Base-by-base conservation (phyloP, 2,797 vertebrate genomes). In the Sebastes taczanowskii region DNA sequence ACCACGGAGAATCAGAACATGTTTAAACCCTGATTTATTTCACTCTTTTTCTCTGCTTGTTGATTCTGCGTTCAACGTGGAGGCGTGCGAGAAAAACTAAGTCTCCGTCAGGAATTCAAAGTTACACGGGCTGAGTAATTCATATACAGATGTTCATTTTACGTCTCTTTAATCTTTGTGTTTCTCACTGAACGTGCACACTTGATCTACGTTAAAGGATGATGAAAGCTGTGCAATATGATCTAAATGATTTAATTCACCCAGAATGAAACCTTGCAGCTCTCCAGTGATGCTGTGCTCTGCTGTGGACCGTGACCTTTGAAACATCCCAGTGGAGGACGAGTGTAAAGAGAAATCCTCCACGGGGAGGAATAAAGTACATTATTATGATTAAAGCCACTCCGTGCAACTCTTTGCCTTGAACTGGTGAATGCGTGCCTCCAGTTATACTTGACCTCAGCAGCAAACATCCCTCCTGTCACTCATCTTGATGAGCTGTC, bases 401-500 rank as follows among this genome's bases (percentile, higher is more conserved):
- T 83, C 69, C 23, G 80, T 82, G 78, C 68, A 75, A 35, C 62
- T 67, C 82, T 78, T 65, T 69, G 63, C 81, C 67, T 80, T 69
- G 74, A 75, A 76, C 68, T 49, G n/a, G 16, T 18, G 62, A 71
- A 75, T 53, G 55, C n/a, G 0, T 52, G 52, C 70, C 70, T 78
- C 20, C 34, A 22, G 42, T 85, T 85, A 23, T 20, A 63, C 80
- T 82, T 78, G 82, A 86, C 85, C 89, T 78, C 71, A 23, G 79
- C 1, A 4, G 62, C 52, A 29, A 58, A 52, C 69, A 65, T 75
- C 81, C 23, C 11, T 61, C 52, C 74, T 67, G 71, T 82, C 86
- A 78, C 25, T 89, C 78, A 84, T 55, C 20, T 46, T 83, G 82
- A 89, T 46, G 72, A 74, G 82, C 76, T 34, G 78, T 80, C 85